Conservation (phyloP, 2,797 vertebrate species). For the Babyrousa celebensis region DNA sequence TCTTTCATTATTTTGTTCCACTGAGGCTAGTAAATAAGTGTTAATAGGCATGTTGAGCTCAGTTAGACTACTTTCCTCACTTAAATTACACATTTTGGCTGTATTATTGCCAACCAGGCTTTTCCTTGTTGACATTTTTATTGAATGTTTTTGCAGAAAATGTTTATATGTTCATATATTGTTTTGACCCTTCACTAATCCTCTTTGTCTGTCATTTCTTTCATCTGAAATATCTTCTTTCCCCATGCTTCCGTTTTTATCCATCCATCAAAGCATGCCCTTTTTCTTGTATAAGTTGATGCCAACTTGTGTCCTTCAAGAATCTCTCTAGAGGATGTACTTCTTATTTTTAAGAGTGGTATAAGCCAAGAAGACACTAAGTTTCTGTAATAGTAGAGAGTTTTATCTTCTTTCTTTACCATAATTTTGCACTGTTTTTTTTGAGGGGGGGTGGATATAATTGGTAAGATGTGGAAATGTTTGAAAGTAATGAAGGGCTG, state of each 20-base stretch:
- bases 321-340: conserved; percentile 16
- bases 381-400: neutral
- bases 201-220: conserved; percentile 46
- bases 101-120: conserved; percentile 18
- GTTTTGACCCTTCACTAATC: conserved; percentile 67
- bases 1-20: conserved; percentile 72
- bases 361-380: neutral
- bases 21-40: conserved; percentile 67
- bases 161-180: conserved; percentile 54
- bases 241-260: conserved; percentile 24
- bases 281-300: conserved; percentile 41
- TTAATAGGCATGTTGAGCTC: conserved; percentile 58
- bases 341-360: conserved; percentile 28
- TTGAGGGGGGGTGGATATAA: neutral
- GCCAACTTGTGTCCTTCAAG: neutral
- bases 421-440: neutral
- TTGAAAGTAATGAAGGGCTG: neutral
- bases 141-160: conserved; percentile 59
- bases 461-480: neutral
- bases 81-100: conserved; percentile 66
- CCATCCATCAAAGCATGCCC: conserved; percentile 8
- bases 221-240: conserved; percentile 60
- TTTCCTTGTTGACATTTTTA: conserved; percentile 73
- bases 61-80: conserved; percentile 59
- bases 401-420: conserved; percentile 12